Conservation (phyloP, 2,888 invertebrate species). For the Meghimatium bilineatum region DNA sequence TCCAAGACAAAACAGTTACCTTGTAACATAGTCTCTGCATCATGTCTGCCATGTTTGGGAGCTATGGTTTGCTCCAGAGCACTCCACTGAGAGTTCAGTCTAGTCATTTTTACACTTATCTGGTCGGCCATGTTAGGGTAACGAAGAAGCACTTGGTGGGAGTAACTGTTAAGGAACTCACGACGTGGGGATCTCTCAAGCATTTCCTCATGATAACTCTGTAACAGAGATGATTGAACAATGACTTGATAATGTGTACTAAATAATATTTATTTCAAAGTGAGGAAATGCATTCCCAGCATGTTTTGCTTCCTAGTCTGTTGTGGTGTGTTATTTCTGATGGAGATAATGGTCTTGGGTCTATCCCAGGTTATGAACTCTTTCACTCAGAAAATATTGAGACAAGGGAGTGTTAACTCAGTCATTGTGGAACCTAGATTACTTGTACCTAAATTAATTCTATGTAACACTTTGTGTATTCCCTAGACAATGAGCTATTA, state of each 20-base stretch:
- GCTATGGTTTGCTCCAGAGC: constrained; percentile 84
- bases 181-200: constrained; percentile 85
- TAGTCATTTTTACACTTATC: constrained; percentile 85
- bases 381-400: no score
- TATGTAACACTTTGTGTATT: no score
- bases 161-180: constrained; percentile 87
- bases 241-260: background rate
- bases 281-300: no score
- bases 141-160: constrained; percentile 83
- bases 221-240: constrained; percentile 64
- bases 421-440: no score
- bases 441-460: no score
- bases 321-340: no score
- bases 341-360: no score
- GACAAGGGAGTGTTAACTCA: no score
- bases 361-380: no score
- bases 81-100: constrained; percentile 88
- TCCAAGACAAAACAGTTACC: constrained; percentile 60
- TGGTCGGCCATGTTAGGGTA: constrained; percentile 83
- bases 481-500: no score
- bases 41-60: constrained; percentile 75
- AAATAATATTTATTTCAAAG: no score
- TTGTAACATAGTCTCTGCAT: constrained; percentile 69
- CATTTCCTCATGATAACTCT: constrained; percentile 88
- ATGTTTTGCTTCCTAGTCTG: no score